Evolutionary conservation across 1,140 invertebrate genomes (phyloP).

Genomic region (Ceratina australensis): DNA sequence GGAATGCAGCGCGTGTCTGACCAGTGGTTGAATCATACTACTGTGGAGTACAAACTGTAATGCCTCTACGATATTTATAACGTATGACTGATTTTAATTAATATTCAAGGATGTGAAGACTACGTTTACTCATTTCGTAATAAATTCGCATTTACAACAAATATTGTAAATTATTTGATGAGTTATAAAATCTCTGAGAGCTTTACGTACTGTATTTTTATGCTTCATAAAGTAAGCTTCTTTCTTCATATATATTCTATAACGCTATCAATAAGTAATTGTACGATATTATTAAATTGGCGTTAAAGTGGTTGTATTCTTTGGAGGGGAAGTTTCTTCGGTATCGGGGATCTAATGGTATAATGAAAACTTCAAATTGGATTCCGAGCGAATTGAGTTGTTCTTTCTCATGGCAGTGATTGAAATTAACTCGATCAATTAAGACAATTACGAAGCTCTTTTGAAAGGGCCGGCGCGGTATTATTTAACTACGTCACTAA

Average conservation of each 20-base stretch:
- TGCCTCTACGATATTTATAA: background rate
- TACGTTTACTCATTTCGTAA: too few species aligned
- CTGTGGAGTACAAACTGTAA: slow-evolving; percentile 8
- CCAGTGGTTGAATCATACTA: slow-evolving; percentile 25
- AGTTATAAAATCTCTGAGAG: too few species aligned
- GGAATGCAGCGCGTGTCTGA: background rate
- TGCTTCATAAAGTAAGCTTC: too few species aligned
- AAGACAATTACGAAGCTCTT: background rate
- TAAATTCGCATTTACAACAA: too few species aligned
- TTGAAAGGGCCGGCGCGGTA: background rate
- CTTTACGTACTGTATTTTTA: too few species aligned
- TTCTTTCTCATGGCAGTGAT: background rate
- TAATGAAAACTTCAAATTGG: background rate
- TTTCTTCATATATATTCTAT: too few species aligned
- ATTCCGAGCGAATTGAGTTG: background rate
- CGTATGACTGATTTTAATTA: too few species aligned
- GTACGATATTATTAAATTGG: background rate
- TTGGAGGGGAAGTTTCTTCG: background rate
- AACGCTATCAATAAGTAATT: background rate
- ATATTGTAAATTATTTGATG: too few species aligned
- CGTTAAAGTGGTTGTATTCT: background rate
- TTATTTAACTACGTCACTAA: background rate
- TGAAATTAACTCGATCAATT: slow-evolving; percentile 6
- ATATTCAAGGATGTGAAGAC: too few species aligned
- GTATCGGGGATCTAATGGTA: background rate